Conservation (phyloP, 2,888 invertebrate genomes). For the Terebella lapidaria region DNA sequence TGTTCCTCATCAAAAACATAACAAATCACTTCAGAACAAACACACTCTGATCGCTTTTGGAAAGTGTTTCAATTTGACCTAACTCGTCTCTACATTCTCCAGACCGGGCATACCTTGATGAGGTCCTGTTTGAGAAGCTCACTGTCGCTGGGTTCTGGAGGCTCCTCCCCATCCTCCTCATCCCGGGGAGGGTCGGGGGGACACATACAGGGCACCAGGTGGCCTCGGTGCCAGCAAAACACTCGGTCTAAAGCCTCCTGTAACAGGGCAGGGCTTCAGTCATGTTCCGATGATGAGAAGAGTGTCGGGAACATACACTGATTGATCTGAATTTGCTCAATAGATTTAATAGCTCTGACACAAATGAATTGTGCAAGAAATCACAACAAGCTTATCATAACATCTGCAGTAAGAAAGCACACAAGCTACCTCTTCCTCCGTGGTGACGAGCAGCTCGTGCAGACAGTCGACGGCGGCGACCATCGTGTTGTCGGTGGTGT, state of each 20-base stretch:
- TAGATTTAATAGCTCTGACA: too few relatives aligned
- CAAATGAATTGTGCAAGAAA: too few relatives aligned
- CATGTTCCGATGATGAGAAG: background rate
- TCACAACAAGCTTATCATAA: too few relatives aligned
- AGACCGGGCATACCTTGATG: conserved; percentile 58
- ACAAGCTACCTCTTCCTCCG: background rate
- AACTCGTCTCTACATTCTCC: too few relatives aligned
- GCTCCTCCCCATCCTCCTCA: background rate
- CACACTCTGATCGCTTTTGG: too few relatives aligned
- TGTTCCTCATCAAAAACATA: too few relatives aligned
- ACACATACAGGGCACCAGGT: conserved; percentile 58
- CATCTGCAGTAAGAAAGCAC: too few relatives aligned
- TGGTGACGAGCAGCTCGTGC: conserved; percentile 65
- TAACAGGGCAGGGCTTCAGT: background rate
- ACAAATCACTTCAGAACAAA: too few relatives aligned
- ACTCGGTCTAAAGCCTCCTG: conserved; percentile 55
- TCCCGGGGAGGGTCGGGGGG: background rate
- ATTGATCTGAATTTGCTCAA: too few relatives aligned
- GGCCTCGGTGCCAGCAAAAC: conserved; percentile 47
- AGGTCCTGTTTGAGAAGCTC: conserved; percentile 80
- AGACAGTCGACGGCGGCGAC: conserved; percentile 74
- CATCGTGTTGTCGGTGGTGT: conserved; percentile 68
- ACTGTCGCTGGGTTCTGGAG: conserved; percentile 60
- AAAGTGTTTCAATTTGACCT: too few relatives aligned
- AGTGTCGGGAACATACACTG: background rate